Evolutionary conservation across 1,140 invertebrate genomes (phyloP).

Genomic region (Pogonomyrmex barbatus): DNA sequence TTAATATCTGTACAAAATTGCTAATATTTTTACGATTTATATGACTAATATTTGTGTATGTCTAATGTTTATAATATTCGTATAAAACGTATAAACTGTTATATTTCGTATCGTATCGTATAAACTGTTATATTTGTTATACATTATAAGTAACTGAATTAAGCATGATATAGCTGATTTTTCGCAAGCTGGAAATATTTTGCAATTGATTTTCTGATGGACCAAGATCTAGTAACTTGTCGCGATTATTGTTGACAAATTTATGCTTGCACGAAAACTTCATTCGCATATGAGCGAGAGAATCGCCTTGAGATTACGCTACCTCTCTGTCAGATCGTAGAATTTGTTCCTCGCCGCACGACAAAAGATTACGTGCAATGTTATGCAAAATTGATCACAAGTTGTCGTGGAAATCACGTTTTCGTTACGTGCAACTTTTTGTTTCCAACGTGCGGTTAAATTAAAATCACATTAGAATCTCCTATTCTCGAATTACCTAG

Average conservation of each 20-base stretch:
- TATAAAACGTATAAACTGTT: too few relatives aligned
- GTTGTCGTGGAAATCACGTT: background rate
- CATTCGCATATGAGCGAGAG: background rate
- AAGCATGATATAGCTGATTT: background rate
- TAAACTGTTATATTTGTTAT: background rate
- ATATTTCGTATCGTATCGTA: too few relatives aligned
- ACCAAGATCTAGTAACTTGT: background rate
- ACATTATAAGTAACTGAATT: background rate
- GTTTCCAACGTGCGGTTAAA: background rate
- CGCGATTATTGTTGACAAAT: background rate
- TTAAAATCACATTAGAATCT: background rate
- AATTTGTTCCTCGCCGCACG: background rate
- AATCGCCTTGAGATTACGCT: conserved; percentile 40
- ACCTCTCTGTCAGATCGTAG: background rate
- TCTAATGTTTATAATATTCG: background rate
- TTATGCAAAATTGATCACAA: conserved; percentile 30
- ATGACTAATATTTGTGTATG: conserved; percentile 11
- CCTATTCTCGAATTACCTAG: background rate
- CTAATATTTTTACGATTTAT: conserved; percentile 1
- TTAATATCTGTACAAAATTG: background rate
- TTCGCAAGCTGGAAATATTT: background rate
- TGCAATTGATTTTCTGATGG: background rate
- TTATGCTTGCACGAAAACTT: background rate
- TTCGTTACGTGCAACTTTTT: background rate
- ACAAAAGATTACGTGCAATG: conserved; percentile 30